Base-by-base conservation (phyloP, 2,113 vertebrate species). In the Oncorhynchus mykiss region DNA sequence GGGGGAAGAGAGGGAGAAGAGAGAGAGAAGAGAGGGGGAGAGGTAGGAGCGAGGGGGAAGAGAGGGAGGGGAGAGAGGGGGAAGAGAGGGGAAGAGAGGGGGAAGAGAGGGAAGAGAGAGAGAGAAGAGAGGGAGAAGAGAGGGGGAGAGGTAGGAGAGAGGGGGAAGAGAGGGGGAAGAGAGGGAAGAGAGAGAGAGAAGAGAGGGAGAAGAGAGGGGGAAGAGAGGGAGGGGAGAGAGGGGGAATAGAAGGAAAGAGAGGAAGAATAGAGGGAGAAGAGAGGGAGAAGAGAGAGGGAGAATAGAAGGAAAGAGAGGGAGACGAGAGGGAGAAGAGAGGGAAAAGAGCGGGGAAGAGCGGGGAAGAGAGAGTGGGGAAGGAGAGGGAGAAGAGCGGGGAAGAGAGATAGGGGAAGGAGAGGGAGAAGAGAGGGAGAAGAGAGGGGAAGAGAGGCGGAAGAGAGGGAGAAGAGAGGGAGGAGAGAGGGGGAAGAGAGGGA, bases 101-200 rank as follows among this genome's bases (percentile, higher is more conserved):
- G 2, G 24, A 27, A 24, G n/a, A 65, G 22, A 24, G 22, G 2
- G 62, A 1, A n/a, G n/a, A n/a, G 22, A 27, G 4, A 12, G 3
- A 1, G 6, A 2, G 18, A 24, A 11, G 1, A 6, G 18, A 20
- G 54, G 5, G 18, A 0, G 54, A 0, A 13, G 12, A 25, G 24
- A 24, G 22, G 0, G 0, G 3, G 27, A 27, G 27, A 27, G 3
- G 0, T 3, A 0, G 27, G 0, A 12, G 22, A 12, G 3, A 65
- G 62, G 1, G 24, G 0, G 3, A 3, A 3, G 27, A 27, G 27
- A 27, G 3, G 0, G 27, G 0, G 27, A 3, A 12, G 22, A 12
- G 3, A 65, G 62, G 1, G 24, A 4, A 5, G 1, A 1, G 1
- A 1, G 31, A 34, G 5, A 1, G 5, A 1, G 31, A 6, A 6